These are phyloP conservation scores for Lumbricus terrestris DNA, from an alignment of 2,888 invertebrate species.

Conservation along the genomic window DNA sequence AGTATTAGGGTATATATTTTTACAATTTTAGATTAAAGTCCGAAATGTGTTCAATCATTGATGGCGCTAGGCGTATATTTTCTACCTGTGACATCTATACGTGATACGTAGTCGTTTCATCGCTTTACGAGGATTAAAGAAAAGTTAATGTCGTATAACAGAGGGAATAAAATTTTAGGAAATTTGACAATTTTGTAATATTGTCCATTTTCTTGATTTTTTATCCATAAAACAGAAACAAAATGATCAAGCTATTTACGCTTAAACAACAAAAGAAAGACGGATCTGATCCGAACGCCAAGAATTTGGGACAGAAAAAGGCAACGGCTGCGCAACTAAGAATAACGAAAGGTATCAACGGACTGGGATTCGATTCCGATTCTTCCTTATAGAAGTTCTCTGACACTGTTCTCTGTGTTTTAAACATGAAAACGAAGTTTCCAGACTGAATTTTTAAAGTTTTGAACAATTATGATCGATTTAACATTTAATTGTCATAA, in stretches of 20 bases:
- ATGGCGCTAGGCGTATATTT: not conserved
- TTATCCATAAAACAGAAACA: not conserved
- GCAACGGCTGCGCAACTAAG: conserved; percentile 94
- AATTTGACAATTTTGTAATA: not conserved
- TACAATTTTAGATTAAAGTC: not conserved
- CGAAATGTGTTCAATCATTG: not conserved
- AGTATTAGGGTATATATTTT: too few species aligned
- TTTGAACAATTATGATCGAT: not conserved
- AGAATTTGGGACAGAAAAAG: conserved; percentile 66
- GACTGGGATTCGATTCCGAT: not conserved
- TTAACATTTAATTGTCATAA: not conserved
- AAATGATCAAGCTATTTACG: conserved; percentile 96
- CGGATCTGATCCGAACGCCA: conserved; percentile 60
- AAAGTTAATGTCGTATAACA: not conserved
- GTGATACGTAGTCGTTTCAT: not conserved
- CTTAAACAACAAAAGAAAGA: conserved; percentile 98
- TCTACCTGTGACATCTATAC: not conserved
- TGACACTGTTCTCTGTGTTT: not conserved
- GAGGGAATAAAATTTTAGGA: not conserved
- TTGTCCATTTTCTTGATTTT: not conserved
- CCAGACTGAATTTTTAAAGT: not conserved
- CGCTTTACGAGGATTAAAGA: not conserved
- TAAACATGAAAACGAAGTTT: not conserved
- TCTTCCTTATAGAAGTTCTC: not conserved
- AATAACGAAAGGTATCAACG: conserved; percentile 84